A percentile compares a stretch with the other conserved stretches of the same genome.
Conservation (phyloP, 1,140 invertebrate species). For the Zaprionus camerounensis region DNA sequence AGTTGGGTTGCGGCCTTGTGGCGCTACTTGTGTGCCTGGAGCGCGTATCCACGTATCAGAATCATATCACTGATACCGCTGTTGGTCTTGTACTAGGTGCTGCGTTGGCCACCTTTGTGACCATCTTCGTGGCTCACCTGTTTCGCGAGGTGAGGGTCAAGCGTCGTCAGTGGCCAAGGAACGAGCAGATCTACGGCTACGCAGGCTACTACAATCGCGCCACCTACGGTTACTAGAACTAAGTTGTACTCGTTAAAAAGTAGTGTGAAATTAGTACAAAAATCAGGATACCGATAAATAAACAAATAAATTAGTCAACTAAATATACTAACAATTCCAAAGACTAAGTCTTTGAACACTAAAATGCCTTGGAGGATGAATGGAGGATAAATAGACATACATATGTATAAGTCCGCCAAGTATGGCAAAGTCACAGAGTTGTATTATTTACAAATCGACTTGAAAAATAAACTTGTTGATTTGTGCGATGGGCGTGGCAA, state of each 20-base stretch:
- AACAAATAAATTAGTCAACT: not conserved
- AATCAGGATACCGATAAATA: not conserved
- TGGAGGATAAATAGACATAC: no score
- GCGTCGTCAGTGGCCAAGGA: constrained; percentile 67
- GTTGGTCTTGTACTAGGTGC: constrained; percentile 57
- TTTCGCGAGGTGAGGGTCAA: constrained; percentile 64
- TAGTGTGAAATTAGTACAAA: not conserved
- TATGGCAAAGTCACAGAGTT: no score
- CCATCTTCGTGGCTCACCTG: constrained; percentile 58
- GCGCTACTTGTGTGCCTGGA: constrained; percentile 60
- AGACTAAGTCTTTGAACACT: no score
- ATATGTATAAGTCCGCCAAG: no score
- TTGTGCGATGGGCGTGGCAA: no score
- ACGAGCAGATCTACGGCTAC: constrained; percentile 75
- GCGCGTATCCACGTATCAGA: constrained; percentile 64
- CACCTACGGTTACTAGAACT: constrained; percentile 61
- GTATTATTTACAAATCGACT: no score
- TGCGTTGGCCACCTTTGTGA: constrained; percentile 48
- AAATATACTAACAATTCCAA: not conserved
- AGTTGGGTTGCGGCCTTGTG: constrained; percentile 49
- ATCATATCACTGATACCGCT: constrained; percentile 64
- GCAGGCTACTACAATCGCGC: constrained; percentile 69
- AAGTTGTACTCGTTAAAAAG: not conserved
- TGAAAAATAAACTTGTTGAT: no score
- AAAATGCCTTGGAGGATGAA: no score